A percentile compares a stretch with the other conserved stretches of the same genome.
These are phyloP conservation scores for Entelurus aequoreus DNA, from an alignment of 2,113 vertebrate species.

Conservation along the genomic window DNA sequence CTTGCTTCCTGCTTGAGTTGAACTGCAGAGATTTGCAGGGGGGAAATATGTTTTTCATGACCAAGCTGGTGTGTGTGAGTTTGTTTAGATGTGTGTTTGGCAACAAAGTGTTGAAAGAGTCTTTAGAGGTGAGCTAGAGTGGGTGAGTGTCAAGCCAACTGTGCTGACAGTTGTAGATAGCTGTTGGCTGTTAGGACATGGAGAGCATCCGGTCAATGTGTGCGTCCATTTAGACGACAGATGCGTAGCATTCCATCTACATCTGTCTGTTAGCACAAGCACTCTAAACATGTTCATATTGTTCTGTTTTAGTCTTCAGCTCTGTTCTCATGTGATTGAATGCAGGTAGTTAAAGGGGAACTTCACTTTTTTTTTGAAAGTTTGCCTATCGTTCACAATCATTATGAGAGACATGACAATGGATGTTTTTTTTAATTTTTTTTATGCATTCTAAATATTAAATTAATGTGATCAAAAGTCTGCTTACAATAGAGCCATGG, in stretches of 20 bases:
- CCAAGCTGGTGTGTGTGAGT: conserved; percentile 28
- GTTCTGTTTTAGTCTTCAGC: neutral
- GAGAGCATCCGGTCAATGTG: conserved; percentile 27
- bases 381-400: no score
- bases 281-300: conserved; percentile 36
- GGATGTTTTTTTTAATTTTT: no score
- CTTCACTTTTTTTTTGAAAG: neutral
- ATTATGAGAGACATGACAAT: no score
- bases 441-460: no score
- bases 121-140: conserved; percentile 52
- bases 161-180: conserved; percentile 47
- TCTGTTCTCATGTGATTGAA: neutral
- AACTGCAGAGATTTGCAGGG: neutral
- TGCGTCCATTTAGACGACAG: conserved; percentile 16
- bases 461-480: no score
- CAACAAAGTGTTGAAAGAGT: conserved; percentile 48
- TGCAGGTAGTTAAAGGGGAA: neutral
- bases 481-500: no score
- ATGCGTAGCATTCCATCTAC: conserved; percentile 34
- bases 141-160: conserved; percentile 40
- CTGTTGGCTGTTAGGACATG: conserved; percentile 29
- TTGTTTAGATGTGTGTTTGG: conserved; percentile 13
- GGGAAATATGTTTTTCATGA: conserved; percentile 9
- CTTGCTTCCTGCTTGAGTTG: neutral
- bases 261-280: conserved; percentile 56